A percentile compares a stretch with the other conserved stretches of the same genome.
phyloP scores from a whole-genome alignment of 2,888 invertebrate genomes.

The Andrena flavipes region DNA sequence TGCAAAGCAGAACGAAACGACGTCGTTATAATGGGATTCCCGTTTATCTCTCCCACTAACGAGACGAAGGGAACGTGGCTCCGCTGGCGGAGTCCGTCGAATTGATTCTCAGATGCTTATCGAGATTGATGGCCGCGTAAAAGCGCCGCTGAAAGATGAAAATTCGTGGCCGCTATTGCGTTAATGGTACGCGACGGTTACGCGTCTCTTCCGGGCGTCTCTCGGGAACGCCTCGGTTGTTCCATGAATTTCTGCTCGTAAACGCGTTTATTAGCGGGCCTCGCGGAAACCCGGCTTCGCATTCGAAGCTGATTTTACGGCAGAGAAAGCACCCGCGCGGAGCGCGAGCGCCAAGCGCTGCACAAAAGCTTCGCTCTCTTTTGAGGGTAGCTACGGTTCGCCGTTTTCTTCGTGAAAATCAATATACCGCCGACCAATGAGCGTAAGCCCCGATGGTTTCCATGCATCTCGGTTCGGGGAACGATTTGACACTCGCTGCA shows the following conservation, averaged over 20 bases:
- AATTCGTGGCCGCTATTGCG: background rate
- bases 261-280: background rate
- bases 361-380: conserved; percentile 53
- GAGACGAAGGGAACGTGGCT: background rate
- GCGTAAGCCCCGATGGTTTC: conserved; percentile 33
- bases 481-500: conserved; percentile 48
- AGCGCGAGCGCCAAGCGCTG: conserved; percentile 4
- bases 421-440: conserved; percentile 58
- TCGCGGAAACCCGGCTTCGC: background rate
- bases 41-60: conserved; percentile 7
- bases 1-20: conserved; percentile 44
- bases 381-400: conserved; percentile 45
- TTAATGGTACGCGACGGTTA: background rate
- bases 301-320: conserved; percentile 46
- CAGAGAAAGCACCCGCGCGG: conserved; percentile 30
- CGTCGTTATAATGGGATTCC: conserved; percentile 16
- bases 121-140: background rate
- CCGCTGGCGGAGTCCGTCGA: background rate
- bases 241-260: background rate
- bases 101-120: background rate
- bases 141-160: background rate
- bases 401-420: conserved; percentile 61
- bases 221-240: background rate
- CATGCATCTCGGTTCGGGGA: conserved; percentile 47
- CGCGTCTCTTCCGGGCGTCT: background rate